Evolutionary conservation across 2,888 invertebrate genomes (phyloP).

Genomic region (Eumerus sabulonum): DNA sequence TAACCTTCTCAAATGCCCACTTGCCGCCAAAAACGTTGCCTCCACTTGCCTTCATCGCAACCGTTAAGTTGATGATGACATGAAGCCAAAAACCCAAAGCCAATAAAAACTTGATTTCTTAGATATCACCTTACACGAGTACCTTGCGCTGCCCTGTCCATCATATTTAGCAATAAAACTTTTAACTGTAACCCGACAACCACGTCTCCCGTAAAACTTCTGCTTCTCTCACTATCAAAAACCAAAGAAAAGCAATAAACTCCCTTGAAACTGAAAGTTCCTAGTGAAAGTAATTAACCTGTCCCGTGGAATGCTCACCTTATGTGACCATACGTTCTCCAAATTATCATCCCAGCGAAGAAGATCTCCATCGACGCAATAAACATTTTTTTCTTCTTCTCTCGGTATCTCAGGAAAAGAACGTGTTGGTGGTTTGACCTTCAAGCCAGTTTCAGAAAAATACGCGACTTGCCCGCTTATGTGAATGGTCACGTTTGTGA

Average conservation of each 20-base stretch:
- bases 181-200: too few species aligned
- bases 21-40: too few species aligned
- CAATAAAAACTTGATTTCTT: background rate
- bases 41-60: too few species aligned
- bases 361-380: constrained; percentile 20
- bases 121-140: constrained; percentile 16
- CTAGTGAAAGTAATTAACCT: constrained; percentile 23
- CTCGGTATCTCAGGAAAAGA: constrained; percentile 14
- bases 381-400: constrained; percentile 25
- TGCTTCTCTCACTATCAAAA: too few species aligned
- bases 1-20: too few species aligned
- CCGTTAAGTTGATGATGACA: too few species aligned
- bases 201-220: too few species aligned
- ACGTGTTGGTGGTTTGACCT: constrained; percentile 64
- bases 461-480: constrained; percentile 42
- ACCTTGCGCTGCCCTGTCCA: too few species aligned
- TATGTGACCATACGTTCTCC: constrained; percentile 2
- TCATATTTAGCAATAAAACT: too few species aligned
- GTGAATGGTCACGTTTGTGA: constrained; percentile 47
- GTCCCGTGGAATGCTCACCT: background rate
- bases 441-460: constrained; percentile 65
- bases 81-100: too few species aligned
- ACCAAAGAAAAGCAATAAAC: too few species aligned
- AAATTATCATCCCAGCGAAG: constrained; percentile 27
- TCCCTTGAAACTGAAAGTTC: constrained; percentile 24